These are phyloP conservation scores for Kryptolebias marmoratus DNA, from an alignment of 2,113 vertebrate genomes.

Conservation along the genomic window DNA sequence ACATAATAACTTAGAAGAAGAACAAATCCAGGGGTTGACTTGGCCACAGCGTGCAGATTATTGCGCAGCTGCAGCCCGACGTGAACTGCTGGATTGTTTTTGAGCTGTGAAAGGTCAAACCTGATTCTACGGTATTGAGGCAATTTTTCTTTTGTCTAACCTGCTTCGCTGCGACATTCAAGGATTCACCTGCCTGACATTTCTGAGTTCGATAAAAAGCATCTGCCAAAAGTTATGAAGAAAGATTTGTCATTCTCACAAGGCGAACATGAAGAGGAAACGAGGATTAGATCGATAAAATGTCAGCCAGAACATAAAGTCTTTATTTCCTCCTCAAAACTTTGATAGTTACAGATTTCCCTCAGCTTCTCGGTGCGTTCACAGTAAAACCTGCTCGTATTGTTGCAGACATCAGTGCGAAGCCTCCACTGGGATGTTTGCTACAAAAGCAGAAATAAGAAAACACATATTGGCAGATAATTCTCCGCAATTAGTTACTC, in stretches of 20 bases:
- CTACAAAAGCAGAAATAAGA: neutral
- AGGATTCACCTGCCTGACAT: constrained; percentile 22
- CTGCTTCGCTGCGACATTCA: neutral
- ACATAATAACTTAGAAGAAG: too few species aligned
- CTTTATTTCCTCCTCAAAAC: constrained; percentile 16
- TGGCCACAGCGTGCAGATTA: too few species aligned
- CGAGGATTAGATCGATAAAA: constrained; percentile 20
- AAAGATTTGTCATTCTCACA: constrained; percentile 13
- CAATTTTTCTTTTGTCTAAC: neutral
- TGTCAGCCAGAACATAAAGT: neutral
- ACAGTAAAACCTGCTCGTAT: neutral
- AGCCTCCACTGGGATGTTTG: constrained; percentile 8
- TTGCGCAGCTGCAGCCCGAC: neutral
- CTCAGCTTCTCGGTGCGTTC: neutral
- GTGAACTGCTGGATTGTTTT: neutral
- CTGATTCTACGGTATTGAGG: neutral
- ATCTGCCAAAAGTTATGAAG: constrained; percentile 11
- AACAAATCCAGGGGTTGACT: too few species aligned
- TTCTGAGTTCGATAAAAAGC: constrained; percentile 20
- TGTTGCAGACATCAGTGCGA: neutral
- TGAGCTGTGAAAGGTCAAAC: constrained; percentile 20
- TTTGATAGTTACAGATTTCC: constrained; percentile 11
- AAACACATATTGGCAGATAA: neutral
- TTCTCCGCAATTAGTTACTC: neutral
- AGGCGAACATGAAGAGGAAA: neutral